Evolutionary conservation across 2,113 vertebrate genomes (phyloP), one percentile per base, ranked within the genome.

Genomic region (Mesocricetus auratus): DNA sequence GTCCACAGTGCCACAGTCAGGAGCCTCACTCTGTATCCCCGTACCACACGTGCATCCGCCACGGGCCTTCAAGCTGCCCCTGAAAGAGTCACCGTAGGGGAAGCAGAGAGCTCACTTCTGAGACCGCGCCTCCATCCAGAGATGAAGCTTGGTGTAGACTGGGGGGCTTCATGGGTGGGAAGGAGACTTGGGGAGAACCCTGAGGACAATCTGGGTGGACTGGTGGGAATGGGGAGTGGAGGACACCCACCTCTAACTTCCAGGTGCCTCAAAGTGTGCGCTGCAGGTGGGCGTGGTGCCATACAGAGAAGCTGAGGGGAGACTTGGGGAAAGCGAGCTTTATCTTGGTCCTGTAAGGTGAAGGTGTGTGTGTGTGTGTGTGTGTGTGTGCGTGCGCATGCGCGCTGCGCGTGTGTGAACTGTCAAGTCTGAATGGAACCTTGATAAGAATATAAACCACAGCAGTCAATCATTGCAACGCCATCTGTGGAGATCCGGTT

Each of bases 111-210:
- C 13, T 8, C 22, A 0, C 33, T 15, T 9, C 45, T 50, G n/a
- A 92, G 62, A 15, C 56, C 16, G 2, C 7, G 2, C 33, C 10
- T 50, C 71, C 33, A 0, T 29, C 47, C 50, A 3, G 5, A 56
- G 66, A 29, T 0, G 0, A 58, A 3, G 22, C 47, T 73, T 0
- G 0, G 31, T 29, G 50, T 0, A 36, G 4, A 12, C n/a, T 4
- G 26, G 26, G 22, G 15, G 53, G n/a, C 47, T 26, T 5, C 89
- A 21, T 5, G 64, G 47, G 0, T 19, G 36, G 11, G 74, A 62
- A 64, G 9, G n/a, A 3, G 36, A n/a, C 3, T 26, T 36, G 12
- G 56, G 31, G 36, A 22, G 3, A 81, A 42, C 10, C 0, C 69
- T 36, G 8, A 17, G 26, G 87, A 29, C 47, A 31, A 39, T 66